Evolutionary conservation across 2,888 invertebrate genomes (phyloP).

Genomic region (Molorchus minor): DNA sequence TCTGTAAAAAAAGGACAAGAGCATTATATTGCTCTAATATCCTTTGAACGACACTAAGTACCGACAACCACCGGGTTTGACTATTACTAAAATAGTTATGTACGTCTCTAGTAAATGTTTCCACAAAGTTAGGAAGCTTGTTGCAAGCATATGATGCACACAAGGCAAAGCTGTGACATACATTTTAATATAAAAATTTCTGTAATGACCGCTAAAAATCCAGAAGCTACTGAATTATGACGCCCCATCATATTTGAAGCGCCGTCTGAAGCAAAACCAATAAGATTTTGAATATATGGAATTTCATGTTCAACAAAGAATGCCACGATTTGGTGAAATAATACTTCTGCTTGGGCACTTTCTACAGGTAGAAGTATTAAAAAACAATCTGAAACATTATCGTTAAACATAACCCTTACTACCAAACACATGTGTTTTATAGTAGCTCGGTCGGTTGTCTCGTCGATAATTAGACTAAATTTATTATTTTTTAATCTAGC

Average conservation of each 20-base stretch:
- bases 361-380: background rate
- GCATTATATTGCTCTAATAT: slow-evolving; percentile 27
- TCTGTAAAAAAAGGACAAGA: slow-evolving; percentile 1
- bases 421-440: slow-evolving; percentile 20
- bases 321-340: background rate
- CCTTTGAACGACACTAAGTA: slow-evolving; percentile 6
- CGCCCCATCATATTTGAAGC: slow-evolving; percentile 19
- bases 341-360: background rate
- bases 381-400: slow-evolving; percentile 8
- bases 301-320: slow-evolving; percentile 13
- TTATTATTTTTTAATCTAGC: slow-evolving; percentile 9
- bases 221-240: slow-evolving; percentile 4
- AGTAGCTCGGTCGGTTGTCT: slow-evolving; percentile 11
- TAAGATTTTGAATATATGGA: slow-evolving; percentile 11
- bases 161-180: slow-evolving; percentile 36
- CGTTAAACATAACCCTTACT: background rate
- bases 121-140: background rate
- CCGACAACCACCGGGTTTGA: slow-evolving; percentile 28
- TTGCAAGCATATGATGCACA: slow-evolving; percentile 41
- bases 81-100: slow-evolving; percentile 26
- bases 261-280: slow-evolving; percentile 27
- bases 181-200: slow-evolving; percentile 20
- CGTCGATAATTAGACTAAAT: slow-evolving; percentile 22
- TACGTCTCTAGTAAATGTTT: slow-evolving; percentile 17
- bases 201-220: slow-evolving; percentile 9